Base-by-base conservation (phyloP, 2,888 invertebrate genomes). In the Phlogophora meticulosa region DNA sequence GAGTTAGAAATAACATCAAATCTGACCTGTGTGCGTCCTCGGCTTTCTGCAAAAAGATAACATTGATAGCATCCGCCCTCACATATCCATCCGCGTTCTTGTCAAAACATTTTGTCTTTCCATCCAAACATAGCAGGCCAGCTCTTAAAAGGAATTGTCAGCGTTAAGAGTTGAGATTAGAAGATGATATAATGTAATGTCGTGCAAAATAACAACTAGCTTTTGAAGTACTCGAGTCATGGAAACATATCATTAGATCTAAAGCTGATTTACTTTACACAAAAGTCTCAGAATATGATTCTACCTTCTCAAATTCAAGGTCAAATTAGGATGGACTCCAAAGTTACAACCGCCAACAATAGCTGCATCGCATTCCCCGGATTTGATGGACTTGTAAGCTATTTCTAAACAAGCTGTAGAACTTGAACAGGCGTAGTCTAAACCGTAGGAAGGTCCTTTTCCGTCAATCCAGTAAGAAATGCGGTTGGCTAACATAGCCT, bases 51-150 rank as follows among this genome's bases (percentile, higher is more conserved):
- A 98, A 85, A 66, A 97, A 96, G 2, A 98, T 78, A 0, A 96
- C 96, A 53, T 95, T 96, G 4, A 98, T 88, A 0, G 97, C 96
- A 89, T 98, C 98, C 57, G 98, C 96, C 51, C 98, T 96, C 0
- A 96, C 97, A 81, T 98, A 98, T 0, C 98, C 98, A 84, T 97
- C 96, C 1, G 96, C 98, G 42, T 97, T 95, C 49, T 97, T 96
- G 90, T 99, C 99, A 87, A 99, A 99, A 0, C 97, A 97, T 85
- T 98, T 98, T 87, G 98, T 99, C 70, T 96, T 96, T 0, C 99
- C 99, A 78, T 98, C 97, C 4, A 86, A 52, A 61, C 90, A 87
- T 1, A 90, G 52, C 9, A 88, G 81, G 5, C 88, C 91, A 32
- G 70, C 64, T 52, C 82, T 82, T 20, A 36, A 82, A 76, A 49